Conservation (phyloP, 2,888 invertebrate species). For the Bhutanitis thaidina region DNA sequence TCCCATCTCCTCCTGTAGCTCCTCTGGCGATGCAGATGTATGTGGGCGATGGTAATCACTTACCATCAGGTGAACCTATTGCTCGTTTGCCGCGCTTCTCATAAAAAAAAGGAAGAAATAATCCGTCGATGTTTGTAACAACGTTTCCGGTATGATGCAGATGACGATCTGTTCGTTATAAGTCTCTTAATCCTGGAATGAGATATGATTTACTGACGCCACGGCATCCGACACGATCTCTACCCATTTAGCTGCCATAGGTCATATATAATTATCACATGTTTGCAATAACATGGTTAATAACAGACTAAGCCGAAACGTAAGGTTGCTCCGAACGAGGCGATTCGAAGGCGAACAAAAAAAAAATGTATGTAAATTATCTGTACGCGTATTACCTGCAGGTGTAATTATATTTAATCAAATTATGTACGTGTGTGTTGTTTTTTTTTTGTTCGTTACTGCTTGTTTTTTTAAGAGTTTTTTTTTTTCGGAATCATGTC, state of each 20-base stretch:
- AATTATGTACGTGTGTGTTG: constrained; percentile 11
- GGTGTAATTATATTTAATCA: constrained; percentile 15
- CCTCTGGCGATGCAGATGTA: too few species aligned
- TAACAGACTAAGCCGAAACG: constrained; percentile 3
- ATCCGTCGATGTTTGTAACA: too few species aligned
- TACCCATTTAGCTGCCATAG: constrained; percentile 3
- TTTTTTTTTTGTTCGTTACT: constrained; percentile 3
- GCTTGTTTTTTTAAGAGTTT: background rate
- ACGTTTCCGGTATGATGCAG: too few species aligned
- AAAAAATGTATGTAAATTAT: constrained; percentile 4
- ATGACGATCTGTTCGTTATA: too few species aligned
- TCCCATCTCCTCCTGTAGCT: too few species aligned
- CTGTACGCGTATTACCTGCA: constrained; percentile 11
- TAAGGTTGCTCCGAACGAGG: constrained; percentile 6
- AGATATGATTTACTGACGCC: too few species aligned
- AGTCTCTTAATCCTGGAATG: too few species aligned
- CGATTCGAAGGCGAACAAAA: background rate
- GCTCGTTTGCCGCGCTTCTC: too few species aligned
- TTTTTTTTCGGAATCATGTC: constrained; percentile 1
- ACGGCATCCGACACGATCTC: background rate
- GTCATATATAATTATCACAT: constrained; percentile 11
- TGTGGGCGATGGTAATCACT: too few species aligned
- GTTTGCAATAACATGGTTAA: constrained; percentile 15
- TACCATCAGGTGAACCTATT: too few species aligned
- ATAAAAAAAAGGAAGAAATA: too few species aligned